A percentile compares a stretch with the other conserved stretches of the same genome.
These are phyloP conservation scores for Argyresthia goedartella DNA, from an alignment of 2,888 invertebrate genomes.

Conservation along the genomic window DNA sequence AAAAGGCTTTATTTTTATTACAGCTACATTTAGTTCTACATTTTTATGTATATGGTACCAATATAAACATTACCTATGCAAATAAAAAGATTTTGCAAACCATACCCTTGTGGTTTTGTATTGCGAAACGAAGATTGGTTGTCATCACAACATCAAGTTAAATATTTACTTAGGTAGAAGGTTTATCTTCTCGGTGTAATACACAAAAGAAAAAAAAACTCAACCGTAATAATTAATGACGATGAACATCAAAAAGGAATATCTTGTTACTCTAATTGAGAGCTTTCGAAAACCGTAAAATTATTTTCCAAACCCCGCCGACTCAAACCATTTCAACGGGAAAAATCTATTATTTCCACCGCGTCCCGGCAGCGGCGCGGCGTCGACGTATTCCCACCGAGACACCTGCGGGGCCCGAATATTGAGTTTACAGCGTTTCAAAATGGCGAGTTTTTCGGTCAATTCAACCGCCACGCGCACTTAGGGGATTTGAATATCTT, in stretches of 20 bases:
- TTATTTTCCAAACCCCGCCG: neutral
- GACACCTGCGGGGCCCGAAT: constrained; percentile 65
- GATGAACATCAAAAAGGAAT: neutral
- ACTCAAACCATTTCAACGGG: constrained; percentile 12
- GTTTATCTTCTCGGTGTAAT: no score
- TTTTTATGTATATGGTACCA: no score
- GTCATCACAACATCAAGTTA: no score
- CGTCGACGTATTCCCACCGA: constrained; percentile 10
- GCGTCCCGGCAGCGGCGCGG: constrained; percentile 21
- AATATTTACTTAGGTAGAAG: no score
- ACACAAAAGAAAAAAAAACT: no score
- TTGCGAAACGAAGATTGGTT: no score
- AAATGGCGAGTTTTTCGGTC: constrained; percentile 66
- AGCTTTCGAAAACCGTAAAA: neutral
- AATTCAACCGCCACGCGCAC: constrained; percentile 67
- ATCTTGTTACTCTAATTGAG: neutral
- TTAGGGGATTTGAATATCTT: constrained; percentile 71
- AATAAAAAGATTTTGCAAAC: no score
- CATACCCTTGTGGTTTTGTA: no score
- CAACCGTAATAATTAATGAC: no score
- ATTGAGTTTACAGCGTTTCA: constrained; percentile 66
- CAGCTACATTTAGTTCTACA: no score
- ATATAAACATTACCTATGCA: no score
- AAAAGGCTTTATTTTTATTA: no score
- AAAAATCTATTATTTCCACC: constrained; percentile 33